Evolutionary conservation across 1,140 invertebrate species (phyloP).

Genomic region (Halictus rubicundus): DNA sequence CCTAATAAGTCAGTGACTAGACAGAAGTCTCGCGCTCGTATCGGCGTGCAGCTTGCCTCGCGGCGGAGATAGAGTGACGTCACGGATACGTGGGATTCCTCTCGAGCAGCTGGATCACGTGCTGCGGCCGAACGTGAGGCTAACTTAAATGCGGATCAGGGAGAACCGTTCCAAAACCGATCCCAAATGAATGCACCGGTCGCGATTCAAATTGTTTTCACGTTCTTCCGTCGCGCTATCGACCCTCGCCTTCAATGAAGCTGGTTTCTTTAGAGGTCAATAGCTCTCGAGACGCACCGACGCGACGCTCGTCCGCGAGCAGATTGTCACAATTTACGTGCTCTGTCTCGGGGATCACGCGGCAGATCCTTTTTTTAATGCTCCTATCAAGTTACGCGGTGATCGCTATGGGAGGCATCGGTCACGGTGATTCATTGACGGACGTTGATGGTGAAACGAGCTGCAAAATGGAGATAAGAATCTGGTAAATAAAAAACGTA

Average conservation of each 20-base stretch:
- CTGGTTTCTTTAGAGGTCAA: slow-evolving; percentile 13
- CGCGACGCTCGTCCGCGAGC: neutral
- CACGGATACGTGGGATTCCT: slow-evolving; percentile 73
- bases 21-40: slow-evolving; percentile 57
- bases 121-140: slow-evolving; percentile 71
- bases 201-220: slow-evolving; percentile 57
- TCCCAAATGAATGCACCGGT: slow-evolving; percentile 47
- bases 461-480: no score
- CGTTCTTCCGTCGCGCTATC: slow-evolving; percentile 38
- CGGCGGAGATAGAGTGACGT: slow-evolving; percentile 70
- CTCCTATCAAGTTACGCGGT: no score
- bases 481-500: no score
- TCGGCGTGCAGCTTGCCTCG: slow-evolving; percentile 53
- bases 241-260: slow-evolving; percentile 27
- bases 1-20: slow-evolving; percentile 73
- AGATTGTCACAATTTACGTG: neutral
- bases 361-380: no score
- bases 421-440: no score
- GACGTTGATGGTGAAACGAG: no score
- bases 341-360: no score
- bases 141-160: slow-evolving; percentile 71
- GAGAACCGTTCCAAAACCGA: slow-evolving; percentile 53
- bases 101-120: slow-evolving; percentile 77
- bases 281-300: neutral
- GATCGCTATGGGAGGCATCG: no score